Conservation (phyloP, 1,140 invertebrate species). For the Solen grandis region DNA sequence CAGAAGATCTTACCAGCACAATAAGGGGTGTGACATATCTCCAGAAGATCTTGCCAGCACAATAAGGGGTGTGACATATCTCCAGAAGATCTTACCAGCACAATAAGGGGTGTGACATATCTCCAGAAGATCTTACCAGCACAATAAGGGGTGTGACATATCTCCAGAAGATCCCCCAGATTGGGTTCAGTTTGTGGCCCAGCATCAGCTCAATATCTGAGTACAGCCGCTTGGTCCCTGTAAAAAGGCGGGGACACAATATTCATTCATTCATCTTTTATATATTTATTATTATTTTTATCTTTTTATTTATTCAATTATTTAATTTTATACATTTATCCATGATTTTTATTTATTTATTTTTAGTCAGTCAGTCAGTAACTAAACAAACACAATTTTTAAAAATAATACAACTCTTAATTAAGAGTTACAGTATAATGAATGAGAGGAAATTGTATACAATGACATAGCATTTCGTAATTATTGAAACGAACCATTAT, state of each 20-base stretch:
- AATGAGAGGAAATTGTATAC: too few relatives aligned
- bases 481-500: too few relatives aligned
- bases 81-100: neutral
- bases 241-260: neutral
- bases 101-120: neutral
- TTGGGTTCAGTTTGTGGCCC: neutral
- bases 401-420: neutral
- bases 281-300: neutral
- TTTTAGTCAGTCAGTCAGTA: neutral
- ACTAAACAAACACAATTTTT: neutral
- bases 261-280: neutral
- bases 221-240: slow-evolving; percentile 2
- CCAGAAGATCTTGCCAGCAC: slow-evolving; percentile 30
- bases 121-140: slow-evolving; percentile 1
- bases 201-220: slow-evolving; percentile 29
- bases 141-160: slow-evolving; percentile 20
- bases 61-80: neutral
- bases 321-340: neutral
- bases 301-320: neutral
- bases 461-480: too few relatives aligned
- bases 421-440: too few relatives aligned
- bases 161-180: slow-evolving; percentile 23
- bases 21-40: slow-evolving; percentile 3
- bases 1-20: slow-evolving; percentile 11
- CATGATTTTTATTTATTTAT: neutral